Conservation (phyloP, 2,888 invertebrate genomes). For the Dichetophora obliterata region DNA sequence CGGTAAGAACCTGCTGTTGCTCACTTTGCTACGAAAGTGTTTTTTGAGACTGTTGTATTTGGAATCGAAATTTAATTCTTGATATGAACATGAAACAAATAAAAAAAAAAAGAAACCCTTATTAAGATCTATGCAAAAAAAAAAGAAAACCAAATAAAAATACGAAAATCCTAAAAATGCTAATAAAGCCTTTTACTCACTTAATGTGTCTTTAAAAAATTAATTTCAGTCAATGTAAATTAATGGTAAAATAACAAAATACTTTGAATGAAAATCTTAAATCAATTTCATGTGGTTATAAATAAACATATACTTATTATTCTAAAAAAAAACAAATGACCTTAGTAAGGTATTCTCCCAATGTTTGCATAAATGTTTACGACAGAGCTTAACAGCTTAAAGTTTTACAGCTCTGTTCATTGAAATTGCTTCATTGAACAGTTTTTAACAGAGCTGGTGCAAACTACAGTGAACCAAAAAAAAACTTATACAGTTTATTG, state of each 20-base stretch:
- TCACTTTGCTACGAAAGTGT: conserved; percentile 34
- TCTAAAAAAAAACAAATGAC: no score
- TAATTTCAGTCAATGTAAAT: background rate
- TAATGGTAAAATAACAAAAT: background rate
- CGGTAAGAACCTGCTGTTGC: background rate
- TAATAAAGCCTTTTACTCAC: conserved; percentile 16
- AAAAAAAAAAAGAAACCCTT: conserved; percentile 25
- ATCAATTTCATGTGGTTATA: background rate
- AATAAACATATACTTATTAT: background rate
- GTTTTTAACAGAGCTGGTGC: no score
- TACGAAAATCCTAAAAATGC: background rate
- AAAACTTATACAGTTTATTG: no score
- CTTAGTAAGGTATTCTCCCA: no score
- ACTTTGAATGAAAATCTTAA: background rate
- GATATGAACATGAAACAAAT: conserved; percentile 15
- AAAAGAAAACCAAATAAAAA: conserved; percentile 35
- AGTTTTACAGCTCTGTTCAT: no score
- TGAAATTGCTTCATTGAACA: no score
- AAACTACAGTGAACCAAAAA: no score
- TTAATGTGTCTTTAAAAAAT: conserved; percentile 3
- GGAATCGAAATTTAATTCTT: conserved; percentile 49
- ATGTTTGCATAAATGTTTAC: background rate
- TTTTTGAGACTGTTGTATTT: conserved; percentile 53
- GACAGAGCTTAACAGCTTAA: no score
- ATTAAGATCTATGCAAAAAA: conserved; percentile 44